Percentiles rank a stretch among this genome's conserved stretches.
phyloP scores from a whole-genome alignment of 1,140 invertebrate species.

The Maniola jurtina region DNA sequence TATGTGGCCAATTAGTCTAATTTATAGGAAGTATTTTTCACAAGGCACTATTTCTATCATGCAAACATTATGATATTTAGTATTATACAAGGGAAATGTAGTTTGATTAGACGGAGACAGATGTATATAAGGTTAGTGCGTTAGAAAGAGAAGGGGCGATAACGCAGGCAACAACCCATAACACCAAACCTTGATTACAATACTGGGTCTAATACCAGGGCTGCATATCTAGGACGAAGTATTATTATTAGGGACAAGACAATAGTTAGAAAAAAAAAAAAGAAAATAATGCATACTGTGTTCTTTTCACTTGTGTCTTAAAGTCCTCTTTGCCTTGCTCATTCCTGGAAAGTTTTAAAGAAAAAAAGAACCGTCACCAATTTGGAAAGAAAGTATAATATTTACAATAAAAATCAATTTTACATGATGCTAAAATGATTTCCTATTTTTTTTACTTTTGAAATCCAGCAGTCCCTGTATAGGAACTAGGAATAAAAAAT shows the following conservation, averaged over 20 bases:
- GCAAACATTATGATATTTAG: constrained; percentile 1
- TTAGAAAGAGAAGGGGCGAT: constrained; percentile 22
- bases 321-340: constrained; percentile 73
- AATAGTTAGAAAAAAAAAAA: constrained; percentile 6
- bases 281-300: constrained; percentile 66
- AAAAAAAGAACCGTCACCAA: constrained; percentile 37
- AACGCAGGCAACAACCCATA: constrained; percentile 13
- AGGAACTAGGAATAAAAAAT: too few relatives aligned
- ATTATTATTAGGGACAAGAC: constrained; percentile 9
- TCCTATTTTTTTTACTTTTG: too few relatives aligned
- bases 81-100: neutral
- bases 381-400: constrained; percentile 5
- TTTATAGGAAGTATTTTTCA: neutral
- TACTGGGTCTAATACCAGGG: too few relatives aligned
- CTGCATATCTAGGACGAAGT: too few relatives aligned
- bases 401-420: constrained; percentile 4
- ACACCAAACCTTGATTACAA: neutral
- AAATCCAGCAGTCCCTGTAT: too few relatives aligned
- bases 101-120: constrained; percentile 35
- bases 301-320: constrained; percentile 74
- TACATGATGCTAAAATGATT: neutral
- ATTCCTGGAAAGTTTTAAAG: constrained; percentile 61
- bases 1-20: too few relatives aligned
- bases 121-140: constrained; percentile 19
- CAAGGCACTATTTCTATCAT: neutral